Evolutionary conservation across 2,797 vertebrate genomes (phyloP).

Genomic region (Chelon auratus): DNA sequence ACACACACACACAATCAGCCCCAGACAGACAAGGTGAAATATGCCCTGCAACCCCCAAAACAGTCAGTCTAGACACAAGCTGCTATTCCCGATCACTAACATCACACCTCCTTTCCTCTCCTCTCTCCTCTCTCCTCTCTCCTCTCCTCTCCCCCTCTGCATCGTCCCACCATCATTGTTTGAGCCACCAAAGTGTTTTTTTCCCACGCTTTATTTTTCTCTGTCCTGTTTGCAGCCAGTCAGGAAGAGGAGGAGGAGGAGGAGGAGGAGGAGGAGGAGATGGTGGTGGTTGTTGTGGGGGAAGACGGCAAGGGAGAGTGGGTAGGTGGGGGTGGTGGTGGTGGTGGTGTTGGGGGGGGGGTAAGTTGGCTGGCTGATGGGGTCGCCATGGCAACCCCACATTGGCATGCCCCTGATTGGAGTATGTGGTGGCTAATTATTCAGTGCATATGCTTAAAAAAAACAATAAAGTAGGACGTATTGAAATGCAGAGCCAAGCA

Average conservation of each 20-base stretch:
- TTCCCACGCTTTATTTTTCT: conserved; percentile 84
- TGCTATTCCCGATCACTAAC: conserved; percentile 57
- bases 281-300: background rate
- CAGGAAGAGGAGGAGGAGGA: conserved; percentile 47
- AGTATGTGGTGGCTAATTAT: conserved; percentile 83
- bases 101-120: conserved; percentile 34
- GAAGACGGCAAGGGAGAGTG: background rate
- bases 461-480: conserved; percentile 84
- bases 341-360: background rate
- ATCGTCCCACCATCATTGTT: conserved; percentile 69
- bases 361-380: conserved; percentile 64
- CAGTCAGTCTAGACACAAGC: conserved; percentile 76
- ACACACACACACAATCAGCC: conserved; percentile 15
- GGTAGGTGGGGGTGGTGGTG: background rate
- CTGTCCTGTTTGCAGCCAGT: conserved; percentile 76
- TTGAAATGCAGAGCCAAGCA: conserved; percentile 80
- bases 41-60: conserved; percentile 54
- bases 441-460: conserved; percentile 83
- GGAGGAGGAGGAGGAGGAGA: conserved; percentile 17
- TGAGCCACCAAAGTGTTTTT: conserved; percentile 74
- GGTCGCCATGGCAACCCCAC: conserved; percentile 80
- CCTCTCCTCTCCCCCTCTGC: conserved; percentile 1
- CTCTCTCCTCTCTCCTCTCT: conserved; percentile 3
- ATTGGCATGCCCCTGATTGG: conserved; percentile 84
- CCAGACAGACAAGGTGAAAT: conserved; percentile 58